phyloP scores from a whole-genome alignment of 2,113 vertebrate genomes.

The Eptesicus fuscus region DNA sequence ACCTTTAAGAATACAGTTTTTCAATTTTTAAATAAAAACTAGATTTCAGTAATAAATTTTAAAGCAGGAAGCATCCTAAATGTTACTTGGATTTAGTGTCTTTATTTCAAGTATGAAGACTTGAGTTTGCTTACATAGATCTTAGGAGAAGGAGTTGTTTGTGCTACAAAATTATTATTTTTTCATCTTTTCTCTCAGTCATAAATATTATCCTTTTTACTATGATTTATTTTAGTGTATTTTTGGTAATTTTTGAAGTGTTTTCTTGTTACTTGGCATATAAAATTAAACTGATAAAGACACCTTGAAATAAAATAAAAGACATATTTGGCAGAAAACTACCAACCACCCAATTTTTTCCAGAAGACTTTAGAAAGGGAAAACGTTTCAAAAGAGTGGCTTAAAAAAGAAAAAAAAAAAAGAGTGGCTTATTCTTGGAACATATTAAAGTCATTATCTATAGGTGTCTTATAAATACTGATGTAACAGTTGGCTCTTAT shows the following conservation, averaged over 20 bases:
- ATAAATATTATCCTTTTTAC: not conserved
- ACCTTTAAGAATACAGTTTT: not conserved
- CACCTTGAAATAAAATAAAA: not conserved
- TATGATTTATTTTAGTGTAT: not conserved
- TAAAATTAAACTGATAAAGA: not conserved
- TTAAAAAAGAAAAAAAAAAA: too few relatives aligned
- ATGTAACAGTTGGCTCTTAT: not conserved
- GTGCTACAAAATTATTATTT: not conserved
- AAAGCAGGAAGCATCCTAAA: not conserved
- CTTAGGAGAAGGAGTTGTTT: not conserved
- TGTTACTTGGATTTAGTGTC: not conserved
- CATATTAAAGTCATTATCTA: rapidly evolving
- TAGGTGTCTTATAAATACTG: rapidly evolving
- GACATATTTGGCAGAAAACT: not conserved
- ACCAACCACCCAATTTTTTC: not conserved
- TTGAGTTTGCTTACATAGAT: not conserved
- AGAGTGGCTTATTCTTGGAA: not conserved
- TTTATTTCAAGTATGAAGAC: not conserved
- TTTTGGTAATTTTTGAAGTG: not conserved
- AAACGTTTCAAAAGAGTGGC: not conserved
- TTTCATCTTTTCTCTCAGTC: not conserved
- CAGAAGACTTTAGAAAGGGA: not conserved
- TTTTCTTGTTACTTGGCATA: not conserved
- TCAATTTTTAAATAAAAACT: not conserved
- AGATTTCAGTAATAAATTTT: not conserved